Conservation (phyloP, 1,140 invertebrate genomes). For the Melipona quadrifasciata region DNA sequence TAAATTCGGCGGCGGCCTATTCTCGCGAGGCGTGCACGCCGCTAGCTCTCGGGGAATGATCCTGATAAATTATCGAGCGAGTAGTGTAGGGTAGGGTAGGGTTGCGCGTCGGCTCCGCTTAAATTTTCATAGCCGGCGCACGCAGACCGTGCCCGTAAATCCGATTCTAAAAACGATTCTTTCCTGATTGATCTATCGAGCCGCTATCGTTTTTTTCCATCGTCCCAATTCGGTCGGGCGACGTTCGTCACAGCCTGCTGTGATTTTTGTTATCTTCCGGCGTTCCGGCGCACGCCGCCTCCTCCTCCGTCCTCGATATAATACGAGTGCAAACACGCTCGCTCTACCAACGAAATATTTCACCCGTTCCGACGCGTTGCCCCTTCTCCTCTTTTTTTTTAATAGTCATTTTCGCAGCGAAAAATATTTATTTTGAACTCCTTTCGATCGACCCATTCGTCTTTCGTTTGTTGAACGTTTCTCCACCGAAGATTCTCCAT, state of each 20-base stretch:
- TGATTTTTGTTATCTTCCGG: slow-evolving; percentile 49
- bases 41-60: slow-evolving; percentile 54
- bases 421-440: background rate
- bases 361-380: background rate
- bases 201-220: slow-evolving; percentile 32
- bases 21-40: slow-evolving; percentile 39
- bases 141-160: slow-evolving; percentile 17
- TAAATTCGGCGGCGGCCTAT: slow-evolving; percentile 63
- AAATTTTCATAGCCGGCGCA: slow-evolving; percentile 56
- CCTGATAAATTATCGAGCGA: slow-evolving; percentile 66
- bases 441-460: background rate
- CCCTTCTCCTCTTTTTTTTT: background rate
- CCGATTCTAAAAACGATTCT: slow-evolving; percentile 46
- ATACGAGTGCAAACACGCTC: background rate
- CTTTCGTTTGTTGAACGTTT: background rate
- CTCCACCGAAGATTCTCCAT: background rate
- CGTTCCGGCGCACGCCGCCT: background rate
- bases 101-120: slow-evolving; percentile 44
- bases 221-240: slow-evolving; percentile 18
- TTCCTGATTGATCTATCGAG: slow-evolving; percentile 51
- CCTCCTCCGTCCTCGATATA: background rate
- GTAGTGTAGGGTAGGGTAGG: background rate
- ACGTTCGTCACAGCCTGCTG: slow-evolving; percentile 44
- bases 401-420: background rate
- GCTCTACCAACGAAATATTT: background rate